Base-by-base conservation (phyloP, 2,797 vertebrate genomes). In the Mormyrus proboscirostris region DNA sequence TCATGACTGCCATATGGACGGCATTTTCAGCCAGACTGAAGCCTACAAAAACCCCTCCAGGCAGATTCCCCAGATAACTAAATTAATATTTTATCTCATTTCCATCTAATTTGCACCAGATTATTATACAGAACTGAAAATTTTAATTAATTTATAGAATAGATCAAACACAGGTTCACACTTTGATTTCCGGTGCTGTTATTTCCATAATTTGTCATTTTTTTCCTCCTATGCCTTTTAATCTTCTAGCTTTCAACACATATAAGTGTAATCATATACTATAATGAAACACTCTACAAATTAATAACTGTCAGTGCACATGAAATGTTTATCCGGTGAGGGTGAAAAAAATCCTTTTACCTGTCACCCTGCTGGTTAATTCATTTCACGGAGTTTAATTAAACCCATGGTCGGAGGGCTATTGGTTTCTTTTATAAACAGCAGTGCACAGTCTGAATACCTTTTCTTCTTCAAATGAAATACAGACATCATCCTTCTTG, bases 11-110 rank as follows among this genome's bases (percentile, higher is more conserved):
- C 95, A 96, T 96, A 96, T 96, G 96, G 96, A 94, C 95, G 92
- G 93, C 94, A 91, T 95, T 96, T 95, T 94, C 94, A 95, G 95
- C 94, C 95, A 96, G 95, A 95, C 94, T 92, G 92, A 93, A 95
- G 94, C 94, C 94, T 94, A 94, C 94, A 95, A 95, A 41, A 38
- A 95, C 91, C 95, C 95, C 95, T 94, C 89, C 90, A 94, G 95
- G 94, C 94, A 95, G 94, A 96, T 95, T 96, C 95, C 96, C 95
- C 95, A 93, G 95, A 95, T 95, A 96, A 93, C 94, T 95, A 94
- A 95, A 95, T 96, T 94, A 95, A 96, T 96, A 95, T 96, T 96
- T 96, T 94, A 96, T 95, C 96, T 95, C 90, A 96, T 96, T 96
- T 96, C 95, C 96, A 96, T 96, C 96, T 96, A 93, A 96, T 96